Base-by-base conservation (phyloP, 64 coral and sea anemone genomes). In the Orbicella faveolata region DNA sequence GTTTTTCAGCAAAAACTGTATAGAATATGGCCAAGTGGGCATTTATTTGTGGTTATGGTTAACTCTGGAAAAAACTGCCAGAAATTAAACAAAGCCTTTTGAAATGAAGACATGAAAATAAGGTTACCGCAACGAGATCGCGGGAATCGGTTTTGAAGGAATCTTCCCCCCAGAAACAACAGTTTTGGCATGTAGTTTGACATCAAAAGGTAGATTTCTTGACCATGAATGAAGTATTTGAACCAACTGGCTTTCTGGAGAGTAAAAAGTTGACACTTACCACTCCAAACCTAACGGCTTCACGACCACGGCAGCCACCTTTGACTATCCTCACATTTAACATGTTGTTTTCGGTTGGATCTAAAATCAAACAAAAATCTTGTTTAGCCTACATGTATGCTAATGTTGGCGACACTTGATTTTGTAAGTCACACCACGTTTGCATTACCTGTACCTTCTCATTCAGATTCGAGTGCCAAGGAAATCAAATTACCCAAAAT, bases 291-390 rank as follows among this genome's bases (percentile, higher is more conserved):
- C 52, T 85, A 30, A 37, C 90, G 0, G 84, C 79, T 53, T 87
- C 90, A 68, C 90, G 36, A 79, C 90, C 90, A 87, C 90, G 90
- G 74, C 90, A 92, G 11, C 90, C 90, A 68, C 90, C 90, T 52
- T 92, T 92, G 75, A 92, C 18, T 18, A 92, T 92, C 53, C 90
- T 51, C 18, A 92, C 74, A 66, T 92, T 87, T 67, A 87, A 63
- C 90, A 92, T 92, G 61, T 57, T 84, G 63, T 8, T n/a, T 52
- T 52, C 63, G 1, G 37, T 44, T 85, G 16, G 23, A 72, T n/a
- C 34, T 85, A 23, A 51, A 85, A 73, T 13, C 10, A 72, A 3
- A 72, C 5, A 83, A 83, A 19, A 63, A 83, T 19, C 9, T 70
- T 70, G 21, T 70, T 25, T 15, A 59, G 55, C 55, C 21, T 54